Evolutionary conservation across 2,797 vertebrate genomes (phyloP).

Genomic region (Molothrus aeneus): DNA sequence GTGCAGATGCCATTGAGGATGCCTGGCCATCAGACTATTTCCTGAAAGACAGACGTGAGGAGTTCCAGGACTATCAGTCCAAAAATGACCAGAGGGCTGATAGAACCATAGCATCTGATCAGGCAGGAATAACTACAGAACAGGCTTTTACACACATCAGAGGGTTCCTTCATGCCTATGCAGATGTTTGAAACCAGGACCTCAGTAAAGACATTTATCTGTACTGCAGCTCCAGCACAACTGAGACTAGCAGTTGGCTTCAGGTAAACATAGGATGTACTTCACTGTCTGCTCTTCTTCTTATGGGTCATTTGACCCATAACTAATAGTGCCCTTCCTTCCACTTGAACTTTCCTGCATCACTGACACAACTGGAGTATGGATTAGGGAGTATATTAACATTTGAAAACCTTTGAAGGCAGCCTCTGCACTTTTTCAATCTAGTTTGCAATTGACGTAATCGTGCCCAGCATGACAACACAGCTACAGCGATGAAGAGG

Average conservation of each 20-base stretch:
- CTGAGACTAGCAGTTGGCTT: neutral
- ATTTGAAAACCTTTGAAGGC: neutral
- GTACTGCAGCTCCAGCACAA: neutral
- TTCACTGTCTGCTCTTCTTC: neutral
- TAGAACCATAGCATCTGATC: neutral
- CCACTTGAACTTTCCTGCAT: neutral
- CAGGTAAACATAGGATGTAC: fast-evolving
- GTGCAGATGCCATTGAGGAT: neutral
- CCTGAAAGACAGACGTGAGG: neutral
- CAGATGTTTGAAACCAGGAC: neutral
- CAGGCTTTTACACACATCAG: neutral
- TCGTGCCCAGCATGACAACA: neutral
- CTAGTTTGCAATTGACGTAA: neutral
- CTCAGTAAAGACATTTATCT: neutral
- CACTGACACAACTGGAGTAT: neutral
- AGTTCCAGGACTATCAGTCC: neutral
- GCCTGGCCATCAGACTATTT: neutral
- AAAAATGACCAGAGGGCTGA: neutral
- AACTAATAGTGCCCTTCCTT: neutral
- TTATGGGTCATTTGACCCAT: neutral
- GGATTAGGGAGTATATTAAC: neutral
- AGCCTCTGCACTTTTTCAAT: neutral
- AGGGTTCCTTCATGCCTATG: neutral
- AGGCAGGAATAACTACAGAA: neutral
- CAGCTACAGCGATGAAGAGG: neutral